These are phyloP conservation scores for Oryzias dopingdopingensis DNA, from an alignment of 2,797 vertebrate genomes.

Conservation along the genomic window DNA sequence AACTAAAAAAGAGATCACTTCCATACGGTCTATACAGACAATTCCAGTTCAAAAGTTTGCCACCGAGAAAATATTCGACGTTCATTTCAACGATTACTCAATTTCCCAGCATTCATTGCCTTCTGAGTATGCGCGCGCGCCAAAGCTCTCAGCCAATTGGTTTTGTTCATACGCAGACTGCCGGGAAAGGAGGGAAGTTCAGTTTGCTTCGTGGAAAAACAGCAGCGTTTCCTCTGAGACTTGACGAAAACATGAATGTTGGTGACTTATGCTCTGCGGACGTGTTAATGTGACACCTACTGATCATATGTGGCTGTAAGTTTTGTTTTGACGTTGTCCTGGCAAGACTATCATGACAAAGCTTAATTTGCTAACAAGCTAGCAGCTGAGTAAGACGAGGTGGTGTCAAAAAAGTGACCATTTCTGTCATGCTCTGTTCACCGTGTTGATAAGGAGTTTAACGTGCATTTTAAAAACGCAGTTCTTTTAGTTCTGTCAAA, in stretches of 20 bases:
- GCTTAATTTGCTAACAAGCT: slow-evolving; percentile 6
- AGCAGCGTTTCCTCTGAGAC: neutral
- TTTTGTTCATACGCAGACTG: slow-evolving; percentile 35
- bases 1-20: too few species aligned
- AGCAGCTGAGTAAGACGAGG: neutral
- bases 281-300: neutral
- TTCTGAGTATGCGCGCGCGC: accelerated
- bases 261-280: neutral
- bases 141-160: slow-evolving; percentile 49
- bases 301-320: slow-evolving; percentile 32
- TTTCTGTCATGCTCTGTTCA: neutral
- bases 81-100: slow-evolving; percentile 19
- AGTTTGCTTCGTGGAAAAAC: slow-evolving; percentile 20
- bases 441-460: neutral
- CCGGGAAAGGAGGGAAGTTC: slow-evolving; percentile 59
- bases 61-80: too few species aligned
- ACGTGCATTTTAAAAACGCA: neutral
- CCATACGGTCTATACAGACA: too few species aligned
- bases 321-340: slow-evolving; percentile 5
- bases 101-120: slow-evolving; percentile 46
- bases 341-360: neutral
- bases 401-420: neutral
- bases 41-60: too few species aligned
- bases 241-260: neutral
- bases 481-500: neutral